Evolutionary conservation across 2,113 vertebrate species (phyloP).

Genomic region (Excalfactoria chinensis): DNA sequence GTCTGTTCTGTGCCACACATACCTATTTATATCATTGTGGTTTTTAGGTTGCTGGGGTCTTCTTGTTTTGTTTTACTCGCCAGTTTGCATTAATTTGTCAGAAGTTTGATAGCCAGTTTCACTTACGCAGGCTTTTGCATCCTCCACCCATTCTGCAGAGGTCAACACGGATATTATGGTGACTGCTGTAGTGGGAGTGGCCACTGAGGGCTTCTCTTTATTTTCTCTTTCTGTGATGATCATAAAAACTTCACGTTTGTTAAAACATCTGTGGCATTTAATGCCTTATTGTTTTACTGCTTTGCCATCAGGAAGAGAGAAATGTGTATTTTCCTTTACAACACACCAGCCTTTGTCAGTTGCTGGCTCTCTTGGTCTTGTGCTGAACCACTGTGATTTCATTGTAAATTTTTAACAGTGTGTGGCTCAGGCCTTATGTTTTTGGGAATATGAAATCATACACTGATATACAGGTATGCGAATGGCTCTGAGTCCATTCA

Average conservation of each 20-base stretch:
- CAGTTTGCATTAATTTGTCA: not conserved
- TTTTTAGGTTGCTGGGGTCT: not conserved
- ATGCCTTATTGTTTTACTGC: not conserved
- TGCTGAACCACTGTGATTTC: not conserved
- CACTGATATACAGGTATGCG: slow-evolving; percentile 59
- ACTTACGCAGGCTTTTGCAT: not conserved
- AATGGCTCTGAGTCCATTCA: slow-evolving; percentile 17
- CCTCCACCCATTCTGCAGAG: not conserved
- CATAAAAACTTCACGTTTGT: not conserved
- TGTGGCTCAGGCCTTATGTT: not conserved
- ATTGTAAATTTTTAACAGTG: not conserved
- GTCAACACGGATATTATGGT: not conserved
- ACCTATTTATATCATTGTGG: not conserved
- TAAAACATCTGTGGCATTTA: slow-evolving; percentile 2
- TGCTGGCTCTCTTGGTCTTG: not conserved
- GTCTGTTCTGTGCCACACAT: not conserved
- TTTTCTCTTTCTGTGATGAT: not conserved
- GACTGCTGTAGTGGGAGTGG: not conserved
- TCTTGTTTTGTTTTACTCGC: not conserved
- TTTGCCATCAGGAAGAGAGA: slow-evolving; percentile 4
- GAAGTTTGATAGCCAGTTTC: not conserved
- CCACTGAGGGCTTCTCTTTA: not conserved
- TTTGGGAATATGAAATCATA: slow-evolving; percentile 38
- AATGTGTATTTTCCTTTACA: slow-evolving; percentile 6
- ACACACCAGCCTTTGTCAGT: not conserved